Percentiles rank a stretch among this genome's conserved stretches.
phyloP scores from a whole-genome alignment of 2,888 invertebrate genomes.

The Drosophila nigritarsus region DNA sequence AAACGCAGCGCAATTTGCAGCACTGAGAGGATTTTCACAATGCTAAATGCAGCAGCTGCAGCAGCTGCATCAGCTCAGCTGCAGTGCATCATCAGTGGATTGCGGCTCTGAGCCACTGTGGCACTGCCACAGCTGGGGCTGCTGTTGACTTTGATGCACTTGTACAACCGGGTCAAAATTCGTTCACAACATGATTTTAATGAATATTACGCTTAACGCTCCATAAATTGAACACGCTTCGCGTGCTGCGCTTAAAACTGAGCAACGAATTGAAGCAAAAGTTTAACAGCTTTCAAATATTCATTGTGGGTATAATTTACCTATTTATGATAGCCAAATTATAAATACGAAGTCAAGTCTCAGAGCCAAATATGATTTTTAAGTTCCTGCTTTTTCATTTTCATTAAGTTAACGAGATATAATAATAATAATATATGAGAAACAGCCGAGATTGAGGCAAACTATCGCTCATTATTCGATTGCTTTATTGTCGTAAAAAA shows the following conservation, averaged over 20 bases:
- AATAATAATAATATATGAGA: neutral
- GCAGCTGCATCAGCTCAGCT: slow-evolving; percentile 34
- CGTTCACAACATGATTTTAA: slow-evolving; percentile 65
- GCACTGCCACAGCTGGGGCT: slow-evolving; percentile 43
- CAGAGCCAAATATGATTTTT: too few species aligned
- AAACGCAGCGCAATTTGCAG: slow-evolving; percentile 74
- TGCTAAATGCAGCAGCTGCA: slow-evolving; percentile 53
- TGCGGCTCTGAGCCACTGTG: slow-evolving; percentile 47
- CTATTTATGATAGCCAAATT: neutral
- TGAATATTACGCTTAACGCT: slow-evolving; percentile 64
- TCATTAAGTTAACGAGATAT: neutral
- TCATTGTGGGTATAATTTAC: neutral
- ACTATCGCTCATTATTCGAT: neutral
- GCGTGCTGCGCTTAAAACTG: slow-evolving; percentile 23
- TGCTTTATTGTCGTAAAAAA: neutral
- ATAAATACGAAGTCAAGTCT: neutral
- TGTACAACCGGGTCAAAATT: slow-evolving; percentile 19
- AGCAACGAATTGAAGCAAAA: neutral
- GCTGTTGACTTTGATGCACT: slow-evolving; percentile 52
- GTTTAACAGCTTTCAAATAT: neutral
- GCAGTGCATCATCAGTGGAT: slow-evolving; percentile 62
- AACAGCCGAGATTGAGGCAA: neutral
- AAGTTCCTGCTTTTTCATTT: too few species aligned
- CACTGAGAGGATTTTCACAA: slow-evolving; percentile 73
- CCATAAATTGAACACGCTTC: slow-evolving; percentile 53